A percentile compares a stretch with the other conserved stretches of the same genome.
phyloP scores from a whole-genome alignment of 2,797 vertebrate genomes.

The Lutjanus argentimaculatus region DNA sequence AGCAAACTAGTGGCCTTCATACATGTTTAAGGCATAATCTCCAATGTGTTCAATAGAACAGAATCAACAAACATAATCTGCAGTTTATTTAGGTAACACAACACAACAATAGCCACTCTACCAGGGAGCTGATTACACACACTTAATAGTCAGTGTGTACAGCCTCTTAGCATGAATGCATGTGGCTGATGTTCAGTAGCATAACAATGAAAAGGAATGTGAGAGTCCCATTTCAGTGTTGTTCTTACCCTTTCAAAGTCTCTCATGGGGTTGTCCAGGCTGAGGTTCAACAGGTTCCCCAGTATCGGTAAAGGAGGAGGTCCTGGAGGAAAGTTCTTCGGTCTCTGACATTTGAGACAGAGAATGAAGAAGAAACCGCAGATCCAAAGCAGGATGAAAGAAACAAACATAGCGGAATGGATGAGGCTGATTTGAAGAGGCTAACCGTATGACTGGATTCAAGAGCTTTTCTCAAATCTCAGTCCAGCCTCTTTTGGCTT shows the following conservation, averaged over 20 bases:
- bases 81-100: conserved; percentile 1
- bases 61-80: too few species aligned
- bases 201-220: not conserved
- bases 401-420: conserved; percentile 26
- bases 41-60: not conserved
- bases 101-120: not conserved
- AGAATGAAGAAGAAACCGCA: conserved; percentile 25
- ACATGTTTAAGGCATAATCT: not conserved
- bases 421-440: not conserved
- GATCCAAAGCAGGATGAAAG: conserved; percentile 32
- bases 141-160: not conserved
- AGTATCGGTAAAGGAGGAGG: conserved; percentile 34
- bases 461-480: not conserved
- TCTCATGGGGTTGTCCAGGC: conserved; percentile 35
- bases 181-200: not conserved
- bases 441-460: not conserved
- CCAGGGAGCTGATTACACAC: not conserved
- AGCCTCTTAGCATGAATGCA: not conserved
- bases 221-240: not conserved
- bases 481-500: not conserved
- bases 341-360: conserved; percentile 34
- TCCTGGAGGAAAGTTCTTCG: conserved; percentile 54
- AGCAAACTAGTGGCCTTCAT: not conserved
- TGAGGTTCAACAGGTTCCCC: conserved; percentile 49
- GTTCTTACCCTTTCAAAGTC: conserved; percentile 51